Conservation (phyloP, 2,888 invertebrate species). For the Eilema caniola region DNA sequence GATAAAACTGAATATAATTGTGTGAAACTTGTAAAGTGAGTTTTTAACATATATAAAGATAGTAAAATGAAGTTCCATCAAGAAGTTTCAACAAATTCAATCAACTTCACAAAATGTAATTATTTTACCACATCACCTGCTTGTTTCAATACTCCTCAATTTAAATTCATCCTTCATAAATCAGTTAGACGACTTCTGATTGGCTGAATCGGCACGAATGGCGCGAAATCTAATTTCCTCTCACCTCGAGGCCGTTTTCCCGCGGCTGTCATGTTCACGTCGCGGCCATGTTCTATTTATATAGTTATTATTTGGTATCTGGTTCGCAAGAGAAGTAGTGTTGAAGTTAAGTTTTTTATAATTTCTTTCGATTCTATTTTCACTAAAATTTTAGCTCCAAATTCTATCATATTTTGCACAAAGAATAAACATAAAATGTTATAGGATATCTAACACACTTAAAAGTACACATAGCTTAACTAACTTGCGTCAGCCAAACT, state of each 20-base stretch:
- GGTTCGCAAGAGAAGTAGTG: not conserved
- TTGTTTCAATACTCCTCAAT: constrained; percentile 6
- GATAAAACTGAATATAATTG: too few relatives aligned
- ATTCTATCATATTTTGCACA: too few relatives aligned
- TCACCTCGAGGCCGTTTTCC: constrained; percentile 3
- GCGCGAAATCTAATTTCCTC: constrained; percentile 30
- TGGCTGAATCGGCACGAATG: constrained; percentile 19
- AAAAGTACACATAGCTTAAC: too few relatives aligned
- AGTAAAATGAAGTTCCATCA: too few relatives aligned
- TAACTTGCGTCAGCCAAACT: too few relatives aligned
- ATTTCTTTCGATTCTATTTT: not conserved
- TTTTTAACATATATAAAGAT: too few relatives aligned
- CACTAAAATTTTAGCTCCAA: not conserved
- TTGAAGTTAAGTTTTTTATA: not conserved
- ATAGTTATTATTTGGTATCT: not conserved
- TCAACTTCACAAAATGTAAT: not conserved
- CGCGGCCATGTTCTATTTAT: not conserved
- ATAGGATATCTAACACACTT: not conserved
- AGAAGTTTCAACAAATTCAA: too few relatives aligned
- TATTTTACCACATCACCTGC: not conserved
- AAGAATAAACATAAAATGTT: not conserved
- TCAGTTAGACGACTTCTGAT: constrained; percentile 15
- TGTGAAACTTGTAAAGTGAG: too few relatives aligned
- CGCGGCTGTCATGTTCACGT: constrained; percentile 6
- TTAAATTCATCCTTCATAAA: constrained; percentile 9